Evolutionary conservation across 2,888 invertebrate species (phyloP), one percentile per base, ranked within the genome.

Genomic region (Lepidochitona cinerea): DNA sequence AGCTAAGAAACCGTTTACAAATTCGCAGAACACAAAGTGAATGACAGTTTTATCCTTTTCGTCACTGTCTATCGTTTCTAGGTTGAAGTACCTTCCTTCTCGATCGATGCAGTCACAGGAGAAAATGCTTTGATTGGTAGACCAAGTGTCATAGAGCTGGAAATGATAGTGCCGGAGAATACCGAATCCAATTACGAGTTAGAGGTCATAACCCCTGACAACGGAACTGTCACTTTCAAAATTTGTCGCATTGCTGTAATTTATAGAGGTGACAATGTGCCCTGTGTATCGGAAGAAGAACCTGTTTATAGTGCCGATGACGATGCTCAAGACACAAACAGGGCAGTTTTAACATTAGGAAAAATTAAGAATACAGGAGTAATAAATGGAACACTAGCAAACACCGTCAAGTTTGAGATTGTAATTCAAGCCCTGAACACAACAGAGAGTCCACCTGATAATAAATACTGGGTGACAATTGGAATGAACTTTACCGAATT

Each of bases 121-220:
- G 29, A 23, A n/a, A 29, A 29, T 6, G 37, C 64, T 1, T 59
- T 29, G 14, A 36, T 72, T 23, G 54, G 54, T n/a, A 41, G 53
- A n/a, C 35, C 72, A 29, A 36, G 41, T 6, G 23, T 68, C 18
- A 49, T 85, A 0, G 72, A 70, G 1, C 69, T 79, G 37, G 70
- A 73, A 14, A 66, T 82, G n/a, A 67, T 73, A 6, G 66, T 81
- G 0, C 78, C 78, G 0, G 37, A 54, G 0, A 75, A 80, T 0
- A 65, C 75, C 0, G 75, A 73, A 0, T 33, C 70, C 0, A 73
- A 72, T 18, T 86, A 84, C 73, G 71, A 70, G 6, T 41, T 87
- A 26, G 79, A 82, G 54, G 79, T 83, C 1, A 70, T 81, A 18
- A 76, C 81, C 1, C 86, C 85, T 29, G 26, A 23, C 12, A 41